These are phyloP conservation scores for Hyla sarda DNA, from an alignment of 2,113 vertebrate genomes.

Conservation along the genomic window DNA sequence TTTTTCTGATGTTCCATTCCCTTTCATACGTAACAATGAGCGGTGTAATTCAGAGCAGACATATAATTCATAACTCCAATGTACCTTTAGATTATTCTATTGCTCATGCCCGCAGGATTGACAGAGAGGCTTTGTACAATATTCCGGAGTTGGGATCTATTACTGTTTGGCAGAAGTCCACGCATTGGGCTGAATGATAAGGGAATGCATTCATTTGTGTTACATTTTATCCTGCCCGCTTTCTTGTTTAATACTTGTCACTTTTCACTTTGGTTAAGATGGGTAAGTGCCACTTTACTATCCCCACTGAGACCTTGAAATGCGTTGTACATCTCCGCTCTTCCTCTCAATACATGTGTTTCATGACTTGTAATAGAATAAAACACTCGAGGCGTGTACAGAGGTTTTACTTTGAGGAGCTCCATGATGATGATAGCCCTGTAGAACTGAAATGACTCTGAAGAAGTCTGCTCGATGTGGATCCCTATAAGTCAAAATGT, in stretches of 20 bases:
- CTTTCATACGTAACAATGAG: no score
- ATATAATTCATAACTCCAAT: neutral
- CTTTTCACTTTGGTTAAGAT: constrained; percentile 23
- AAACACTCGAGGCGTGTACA: neutral
- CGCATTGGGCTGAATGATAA: neutral
- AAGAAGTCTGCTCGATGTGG: neutral
- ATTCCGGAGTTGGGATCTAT: neutral
- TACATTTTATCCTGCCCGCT: neutral
- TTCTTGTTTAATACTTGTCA: constrained; percentile 19
- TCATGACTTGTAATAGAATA: constrained; percentile 1
- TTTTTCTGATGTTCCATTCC: no score
- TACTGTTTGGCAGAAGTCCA: neutral
- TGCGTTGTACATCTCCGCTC: neutral
- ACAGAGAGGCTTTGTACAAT: neutral
- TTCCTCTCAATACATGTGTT: neutral
- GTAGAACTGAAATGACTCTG: neutral
- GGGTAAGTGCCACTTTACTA: neutral
- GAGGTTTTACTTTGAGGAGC: neutral
- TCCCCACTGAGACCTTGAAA: neutral
- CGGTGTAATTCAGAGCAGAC: neutral
- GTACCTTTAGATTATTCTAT: neutral
- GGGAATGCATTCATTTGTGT: neutral
- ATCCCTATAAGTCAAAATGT: no score
- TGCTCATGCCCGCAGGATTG: neutral
- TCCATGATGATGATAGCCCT: neutral